phyloP scores from a whole-genome alignment of 1,140 invertebrate species.

The Schlechtendalia chinensis region DNA sequence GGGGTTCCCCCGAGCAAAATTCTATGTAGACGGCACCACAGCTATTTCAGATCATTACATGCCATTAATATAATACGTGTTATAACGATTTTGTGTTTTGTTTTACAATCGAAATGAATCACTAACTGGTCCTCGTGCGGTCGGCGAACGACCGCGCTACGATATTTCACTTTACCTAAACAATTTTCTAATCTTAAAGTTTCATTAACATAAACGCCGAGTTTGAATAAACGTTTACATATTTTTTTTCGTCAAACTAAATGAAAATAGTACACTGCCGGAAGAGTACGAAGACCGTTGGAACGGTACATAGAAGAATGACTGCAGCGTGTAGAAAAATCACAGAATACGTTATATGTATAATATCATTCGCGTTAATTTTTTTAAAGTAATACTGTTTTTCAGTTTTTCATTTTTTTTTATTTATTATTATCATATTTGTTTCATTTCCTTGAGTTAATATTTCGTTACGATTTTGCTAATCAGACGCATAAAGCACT shows the following conservation, averaged over 20 bases:
- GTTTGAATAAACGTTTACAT: background rate
- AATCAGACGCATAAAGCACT: too few relatives aligned
- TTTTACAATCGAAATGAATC: background rate
- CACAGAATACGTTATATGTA: too few relatives aligned
- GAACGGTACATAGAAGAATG: too few relatives aligned
- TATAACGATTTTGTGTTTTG: slow-evolving; percentile 1
- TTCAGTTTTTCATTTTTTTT: too few relatives aligned
- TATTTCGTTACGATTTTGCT: background rate
- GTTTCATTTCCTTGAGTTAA: background rate
- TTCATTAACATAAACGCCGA: background rate
- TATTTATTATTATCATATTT: too few relatives aligned
- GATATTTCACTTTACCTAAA: slow-evolving; percentile 12
- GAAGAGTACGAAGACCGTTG: too few relatives aligned
- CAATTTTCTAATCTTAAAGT: too few relatives aligned
- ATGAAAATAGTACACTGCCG: too few relatives aligned
- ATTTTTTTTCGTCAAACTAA: too few relatives aligned
- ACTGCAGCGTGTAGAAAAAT: too few relatives aligned
- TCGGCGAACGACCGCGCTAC: background rate
- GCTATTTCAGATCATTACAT: background rate
- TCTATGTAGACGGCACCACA: slow-evolving; percentile 1
- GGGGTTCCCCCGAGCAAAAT: slow-evolving; percentile 41
- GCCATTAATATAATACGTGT: background rate
- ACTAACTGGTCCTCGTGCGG: slow-evolving; percentile 18
- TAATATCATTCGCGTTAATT: too few relatives aligned
- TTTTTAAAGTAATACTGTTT: too few relatives aligned